phyloP scores from a whole-genome alignment of 2,113 vertebrate species.

The Nesogale talazaci region DNA sequence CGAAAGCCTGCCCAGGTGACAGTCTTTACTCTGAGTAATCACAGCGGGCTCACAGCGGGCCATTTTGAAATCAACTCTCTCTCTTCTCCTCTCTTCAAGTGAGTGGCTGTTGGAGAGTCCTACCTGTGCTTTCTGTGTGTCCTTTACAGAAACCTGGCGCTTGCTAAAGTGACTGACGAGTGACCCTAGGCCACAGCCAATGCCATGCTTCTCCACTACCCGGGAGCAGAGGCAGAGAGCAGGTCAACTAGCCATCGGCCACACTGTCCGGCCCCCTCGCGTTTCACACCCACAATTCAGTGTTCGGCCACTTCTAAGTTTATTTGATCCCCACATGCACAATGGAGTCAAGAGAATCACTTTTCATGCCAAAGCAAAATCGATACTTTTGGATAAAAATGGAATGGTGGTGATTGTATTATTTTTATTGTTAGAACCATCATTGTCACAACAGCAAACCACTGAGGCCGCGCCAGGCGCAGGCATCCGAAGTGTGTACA shows the following conservation, averaged over 20 bases:
- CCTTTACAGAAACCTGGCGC: not conserved
- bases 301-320: not conserved
- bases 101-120: not conserved
- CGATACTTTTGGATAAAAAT: constrained; percentile 44
- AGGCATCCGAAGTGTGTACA: constrained; percentile 16
- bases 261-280: not conserved
- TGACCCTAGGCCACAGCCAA: not conserved
- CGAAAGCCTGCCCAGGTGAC: not conserved
- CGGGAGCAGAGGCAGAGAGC: not conserved
- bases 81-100: not conserved
- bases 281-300: not conserved
- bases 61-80: not conserved
- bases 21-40: not conserved
- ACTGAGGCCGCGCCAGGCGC: constrained; percentile 26
- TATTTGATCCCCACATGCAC: not conserved
- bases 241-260: not conserved
- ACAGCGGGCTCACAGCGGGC: not conserved
- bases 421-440: constrained; percentile 69
- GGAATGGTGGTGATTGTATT: constrained; percentile 47
- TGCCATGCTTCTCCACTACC: not conserved
- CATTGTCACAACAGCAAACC: constrained; percentile 54
- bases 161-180: not conserved
- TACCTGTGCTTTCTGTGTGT: not conserved
- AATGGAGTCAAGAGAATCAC: not conserved
- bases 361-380: constrained; percentile 46